phyloP scores from a whole-genome alignment of 1,140 invertebrate species.

The Acromyrmex echinatior region DNA sequence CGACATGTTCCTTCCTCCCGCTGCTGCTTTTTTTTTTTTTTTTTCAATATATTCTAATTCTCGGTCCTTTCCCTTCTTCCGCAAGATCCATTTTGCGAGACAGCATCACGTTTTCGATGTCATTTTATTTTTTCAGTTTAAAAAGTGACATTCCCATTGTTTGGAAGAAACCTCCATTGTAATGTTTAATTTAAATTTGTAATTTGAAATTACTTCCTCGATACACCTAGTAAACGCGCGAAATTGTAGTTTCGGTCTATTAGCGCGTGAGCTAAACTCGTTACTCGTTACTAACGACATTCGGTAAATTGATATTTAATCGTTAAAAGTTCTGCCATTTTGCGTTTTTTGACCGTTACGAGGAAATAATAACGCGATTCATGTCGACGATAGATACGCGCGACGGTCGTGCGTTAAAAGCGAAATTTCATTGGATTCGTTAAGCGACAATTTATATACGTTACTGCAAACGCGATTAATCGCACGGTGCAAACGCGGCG shows the following conservation, averaged over 20 bases:
- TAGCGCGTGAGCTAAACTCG: constrained; percentile 21
- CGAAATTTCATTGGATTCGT: constrained; percentile 53
- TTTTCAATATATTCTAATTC: neutral
- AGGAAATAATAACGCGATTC: constrained; percentile 19
- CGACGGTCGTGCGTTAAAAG: constrained; percentile 36
- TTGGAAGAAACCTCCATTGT: neutral
- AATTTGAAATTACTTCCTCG: neutral
- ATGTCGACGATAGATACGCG: neutral
- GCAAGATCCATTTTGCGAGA: constrained; percentile 17
- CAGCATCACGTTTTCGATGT: neutral
- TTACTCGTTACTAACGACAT: constrained; percentile 21
- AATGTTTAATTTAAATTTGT: constrained; percentile 3
- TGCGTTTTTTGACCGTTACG: constrained; percentile 21
- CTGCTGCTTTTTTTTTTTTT: neutral
- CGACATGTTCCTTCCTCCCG: neutral
- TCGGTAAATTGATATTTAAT: constrained; percentile 32
- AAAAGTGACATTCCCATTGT: neutral
- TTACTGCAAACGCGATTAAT: constrained; percentile 45
- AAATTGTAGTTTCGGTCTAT: constrained; percentile 4
- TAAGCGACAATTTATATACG: constrained; percentile 46
- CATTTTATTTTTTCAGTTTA: neutral
- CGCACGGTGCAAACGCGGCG: neutral
- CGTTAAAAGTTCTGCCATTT: constrained; percentile 33
- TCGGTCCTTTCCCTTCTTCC: neutral
- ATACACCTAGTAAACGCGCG: neutral